Base-by-base conservation (phyloP, 2,797 vertebrate species). In the Sebastes jordani region DNA sequence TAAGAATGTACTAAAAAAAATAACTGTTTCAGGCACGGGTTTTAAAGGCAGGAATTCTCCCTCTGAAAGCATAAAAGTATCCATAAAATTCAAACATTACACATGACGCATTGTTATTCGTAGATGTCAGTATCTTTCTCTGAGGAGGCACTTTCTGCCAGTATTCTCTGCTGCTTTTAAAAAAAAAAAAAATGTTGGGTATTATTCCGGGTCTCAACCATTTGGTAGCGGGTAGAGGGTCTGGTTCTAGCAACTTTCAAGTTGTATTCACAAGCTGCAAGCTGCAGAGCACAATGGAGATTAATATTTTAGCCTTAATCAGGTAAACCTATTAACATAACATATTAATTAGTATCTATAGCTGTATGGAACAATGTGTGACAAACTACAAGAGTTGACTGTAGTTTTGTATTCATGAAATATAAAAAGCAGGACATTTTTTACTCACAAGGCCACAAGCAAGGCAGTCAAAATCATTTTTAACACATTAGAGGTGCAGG, bases 1-100 rank as follows among this genome's bases (percentile, higher is more conserved):
- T 80, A 75, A 27, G 23, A 88, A 74, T 72, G 65, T 66, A 70
- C 18, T 60, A 29, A 81, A 54, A 74, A 81, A 84, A 61, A 71
- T 20, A 76, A 69, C 11, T 0, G 29, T 84, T 82, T 70, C 30
- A 64, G 38, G 74, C 72, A 69, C 2, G 4, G 13, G 25, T 59
- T 55, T 77, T 74, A 30, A 71, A 77, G 61, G 78, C n/a, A 74
- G 59, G 49, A 68, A 78, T 76, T 68, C 63, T 56, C 29, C 62
- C 46, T 36, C 34, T 83, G 46, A 72, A 80, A 63, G 52, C 36
- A 73, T 74, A 63, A 77, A 78, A 0, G 1, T 65, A 65, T 52
- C 38, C 34, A 70, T 77, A 81, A 80, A 81, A 75, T 60, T 76
- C 18, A 82, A 25, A 78, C 32, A 59, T 62, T 49, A 64, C 46